Base-by-base conservation (phyloP, 2,113 vertebrate genomes). In the Nothocercus julius region DNA sequence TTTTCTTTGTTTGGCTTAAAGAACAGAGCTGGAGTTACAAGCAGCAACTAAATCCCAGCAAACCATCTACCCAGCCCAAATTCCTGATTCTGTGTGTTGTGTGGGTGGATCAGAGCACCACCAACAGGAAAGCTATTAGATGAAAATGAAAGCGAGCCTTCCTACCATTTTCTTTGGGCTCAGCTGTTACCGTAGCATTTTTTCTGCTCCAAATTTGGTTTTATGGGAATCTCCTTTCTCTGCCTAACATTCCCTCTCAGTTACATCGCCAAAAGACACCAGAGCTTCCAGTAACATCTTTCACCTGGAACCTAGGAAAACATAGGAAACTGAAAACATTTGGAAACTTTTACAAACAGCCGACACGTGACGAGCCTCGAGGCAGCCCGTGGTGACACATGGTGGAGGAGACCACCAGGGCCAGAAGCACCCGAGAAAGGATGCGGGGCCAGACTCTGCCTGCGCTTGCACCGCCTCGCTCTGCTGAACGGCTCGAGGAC, bases 81-180 rank as follows among this genome's bases (percentile, higher is more conserved):
- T 87, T 93, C 75, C 84, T 51, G 36, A 82, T 93, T 30, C 47
- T 47, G 30, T 3, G 0, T 54, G 91, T 85, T 82, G 78, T 25
- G 63, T 85, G 82, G 82, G 84, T 67, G 78, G 94, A 95, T 95
- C 63, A 91, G 84, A 91, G 84, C 70, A 73, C 53, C 58, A 85
- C 5, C 22, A 92, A 32, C 5, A 90, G 67, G 76, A 93, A 95
- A 93, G 49, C 15, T 66, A 79, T 49, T 42, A 73, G 44, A 69
- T 12, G 70, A 84, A 93, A 94, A 90, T 0, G 2, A 85, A 80
- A 75, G n/a, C 25, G 61, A 93, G 44, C 10, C 86, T 90, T 79
- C 32, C 66, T 76, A 40, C n/a, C 44, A 58, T 62, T 76, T 87
- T 75, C 69, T 84, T 76, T 44, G 40, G 40, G 44, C 44, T 93